These are phyloP conservation scores for Oriolus oriolus DNA, from an alignment of 2,113 vertebrate genomes.

Conservation along the genomic window DNA sequence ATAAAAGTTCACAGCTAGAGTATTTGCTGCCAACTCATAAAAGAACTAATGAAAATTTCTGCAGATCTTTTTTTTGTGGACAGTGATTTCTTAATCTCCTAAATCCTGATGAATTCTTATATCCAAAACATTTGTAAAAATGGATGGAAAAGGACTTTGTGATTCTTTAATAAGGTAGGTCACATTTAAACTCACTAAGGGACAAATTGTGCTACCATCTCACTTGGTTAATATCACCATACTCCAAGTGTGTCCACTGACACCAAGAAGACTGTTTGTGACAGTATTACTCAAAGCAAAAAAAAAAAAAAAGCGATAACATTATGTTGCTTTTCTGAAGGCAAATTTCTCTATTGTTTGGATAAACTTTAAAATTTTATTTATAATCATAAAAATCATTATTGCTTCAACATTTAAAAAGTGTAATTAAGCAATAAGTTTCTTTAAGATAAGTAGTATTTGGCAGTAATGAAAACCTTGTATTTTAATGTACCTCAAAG, in stretches of 20 bases:
- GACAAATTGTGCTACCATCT: neutral
- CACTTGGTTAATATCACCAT: neutral
- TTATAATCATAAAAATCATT: constrained; percentile 14
- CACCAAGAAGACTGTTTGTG: neutral
- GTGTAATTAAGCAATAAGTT: constrained; percentile 56
- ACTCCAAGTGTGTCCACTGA: neutral
- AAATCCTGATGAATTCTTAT: constrained; percentile 71
- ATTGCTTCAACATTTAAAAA: constrained; percentile 33
- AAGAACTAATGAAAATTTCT: constrained; percentile 77
- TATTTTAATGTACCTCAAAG: constrained; percentile 30
- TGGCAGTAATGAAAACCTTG: constrained; percentile 50
- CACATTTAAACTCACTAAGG: constrained; percentile 9
- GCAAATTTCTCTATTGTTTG: constrained; percentile 12
- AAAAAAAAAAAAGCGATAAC: neutral
- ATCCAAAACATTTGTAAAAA: constrained; percentile 64
- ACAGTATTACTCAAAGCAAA: neutral
- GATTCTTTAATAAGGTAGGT: constrained; percentile 12
- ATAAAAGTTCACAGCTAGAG: constrained; percentile 77
- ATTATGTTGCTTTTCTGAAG: neutral
- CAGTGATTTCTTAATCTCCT: constrained; percentile 71
- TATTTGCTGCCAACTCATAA: constrained; percentile 76
- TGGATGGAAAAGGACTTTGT: constrained; percentile 12
- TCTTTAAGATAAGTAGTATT: constrained; percentile 23
- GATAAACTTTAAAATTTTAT: constrained; percentile 21
- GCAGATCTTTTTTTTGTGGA: constrained; percentile 53